Base-by-base conservation (phyloP, 2,113 vertebrate species). In the Pteruthius melanotis region DNA sequence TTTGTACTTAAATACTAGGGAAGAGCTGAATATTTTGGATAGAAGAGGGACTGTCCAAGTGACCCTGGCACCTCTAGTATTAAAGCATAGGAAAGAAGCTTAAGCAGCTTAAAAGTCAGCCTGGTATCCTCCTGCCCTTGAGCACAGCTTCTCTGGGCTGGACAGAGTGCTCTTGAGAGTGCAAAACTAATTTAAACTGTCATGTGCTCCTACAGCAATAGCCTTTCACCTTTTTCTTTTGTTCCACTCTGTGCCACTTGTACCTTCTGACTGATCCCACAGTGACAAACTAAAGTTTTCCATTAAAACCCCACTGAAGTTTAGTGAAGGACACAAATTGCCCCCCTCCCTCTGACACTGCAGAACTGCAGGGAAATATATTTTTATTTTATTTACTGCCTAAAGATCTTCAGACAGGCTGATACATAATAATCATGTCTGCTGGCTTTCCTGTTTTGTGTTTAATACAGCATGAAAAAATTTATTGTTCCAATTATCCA, bases 321-420 rank as follows among this genome's bases (percentile, higher is more conserved):
- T 71, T 6, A 54, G 37, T 26, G 28, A 56, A 83, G 90, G 81
- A 15, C 35, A 6, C 10, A 49, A 60, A 35, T 77, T 0, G 2
- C 45, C 28, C 45, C 28, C 33, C 11, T 44, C 50, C 24, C 39
- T 21, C 13, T 0, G 0, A 28, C 19, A 78, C 0, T 27, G 81
- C 13, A 45, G 42, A 65, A 50, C 39, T 74, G 30, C 15, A 59
- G 21, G 49, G 18, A 83, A 61, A 54, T 28, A 18, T 78, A 42
- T 82, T 86, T 72, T 74, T 49, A 22, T 61, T 93, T 89, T 57
- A 84, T 71, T 82, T 93, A 42, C 35, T 79, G 53, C 17, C 44
- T 71, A 10, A 64, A 89, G 40, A 50, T 81, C 60, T 52, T 61
- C 68, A 35, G 44, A 76, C 13, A 82, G 59, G 44, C 23, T 78